phyloP scores from a whole-genome alignment of 2,113 vertebrate genomes.

The Ochotona princeps region DNA sequence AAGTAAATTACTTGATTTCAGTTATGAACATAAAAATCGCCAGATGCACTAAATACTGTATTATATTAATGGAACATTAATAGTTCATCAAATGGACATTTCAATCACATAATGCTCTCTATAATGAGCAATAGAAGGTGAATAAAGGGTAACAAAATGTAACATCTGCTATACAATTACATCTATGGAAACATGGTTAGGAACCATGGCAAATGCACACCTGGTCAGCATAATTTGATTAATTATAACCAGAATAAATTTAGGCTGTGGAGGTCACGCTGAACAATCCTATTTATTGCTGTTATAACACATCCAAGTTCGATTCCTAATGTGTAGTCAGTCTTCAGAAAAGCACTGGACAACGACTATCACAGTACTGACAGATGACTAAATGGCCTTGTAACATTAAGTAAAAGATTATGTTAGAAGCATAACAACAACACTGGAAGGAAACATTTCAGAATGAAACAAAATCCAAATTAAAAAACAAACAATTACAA shows the following conservation, averaged over 20 bases:
- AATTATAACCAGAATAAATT: slow-evolving; percentile 39
- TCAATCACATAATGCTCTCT: neutral
- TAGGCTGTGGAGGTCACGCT: slow-evolving; percentile 38
- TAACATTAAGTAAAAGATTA: neutral
- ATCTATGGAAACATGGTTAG: slow-evolving; percentile 12
- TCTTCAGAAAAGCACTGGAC: neutral
- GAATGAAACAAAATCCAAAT: neutral
- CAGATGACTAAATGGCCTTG: neutral
- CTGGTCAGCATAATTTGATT: slow-evolving; percentile 54
- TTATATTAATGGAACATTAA: neutral
- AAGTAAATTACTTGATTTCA: neutral
- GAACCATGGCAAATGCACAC: neutral
- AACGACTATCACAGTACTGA: neutral
- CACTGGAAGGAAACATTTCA: neutral
- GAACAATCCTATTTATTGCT: slow-evolving; percentile 26
- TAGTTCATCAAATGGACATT: slow-evolving; percentile 15
- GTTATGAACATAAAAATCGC: neutral
- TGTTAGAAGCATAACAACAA: neutral
- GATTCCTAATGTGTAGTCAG: neutral
- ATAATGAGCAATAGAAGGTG: neutral
- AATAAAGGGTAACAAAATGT: slow-evolving; percentile 29
- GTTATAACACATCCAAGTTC: slow-evolving; percentile 19
- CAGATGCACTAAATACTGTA: neutral
- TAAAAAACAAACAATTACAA: neutral
- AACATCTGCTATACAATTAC: slow-evolving; percentile 19